These are phyloP conservation scores for Micrasema longulum DNA, from an alignment of 1,140 invertebrate species.

Conservation along the genomic window DNA sequence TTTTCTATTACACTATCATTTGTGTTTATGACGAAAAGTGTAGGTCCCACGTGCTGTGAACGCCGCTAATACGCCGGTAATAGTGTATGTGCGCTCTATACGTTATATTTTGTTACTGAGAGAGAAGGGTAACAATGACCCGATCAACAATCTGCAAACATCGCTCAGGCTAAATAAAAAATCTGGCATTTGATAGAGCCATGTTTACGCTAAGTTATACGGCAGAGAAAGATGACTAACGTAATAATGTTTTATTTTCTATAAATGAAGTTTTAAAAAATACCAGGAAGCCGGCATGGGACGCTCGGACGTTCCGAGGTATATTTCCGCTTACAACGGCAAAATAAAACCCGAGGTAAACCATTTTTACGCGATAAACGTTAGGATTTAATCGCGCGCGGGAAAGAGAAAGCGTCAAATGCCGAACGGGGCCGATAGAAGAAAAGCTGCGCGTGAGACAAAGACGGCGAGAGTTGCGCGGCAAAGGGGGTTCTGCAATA, in stretches of 20 bases:
- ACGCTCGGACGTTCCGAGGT: background rate
- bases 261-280: too few relatives aligned
- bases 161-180: too few relatives aligned
- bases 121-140: slow-evolving; percentile 44
- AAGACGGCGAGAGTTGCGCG: slow-evolving; percentile 37
- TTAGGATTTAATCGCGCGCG: slow-evolving; percentile 35
- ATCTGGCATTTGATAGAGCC: too few relatives aligned
- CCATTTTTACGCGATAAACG: slow-evolving; percentile 36
- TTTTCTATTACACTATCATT: too few relatives aligned
- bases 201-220: too few relatives aligned
- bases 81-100: slow-evolving; percentile 7
- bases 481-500: slow-evolving; percentile 31
- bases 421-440: slow-evolving; percentile 3
- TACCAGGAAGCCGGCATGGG: background rate
- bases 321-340: slow-evolving; percentile 23
- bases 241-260: too few relatives aligned
- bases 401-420: slow-evolving; percentile 32
- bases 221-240: too few relatives aligned
- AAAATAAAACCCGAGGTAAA: slow-evolving; percentile 20
- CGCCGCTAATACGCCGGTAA: too few relatives aligned
- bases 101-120: too few relatives aligned
- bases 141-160: slow-evolving; percentile 30
- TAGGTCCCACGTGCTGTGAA: slow-evolving; percentile 41
- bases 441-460: slow-evolving; percentile 25
- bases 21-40: too few relatives aligned